Base-by-base conservation (phyloP, 2,888 invertebrate species). In the Eupithecia tripunctaria region DNA sequence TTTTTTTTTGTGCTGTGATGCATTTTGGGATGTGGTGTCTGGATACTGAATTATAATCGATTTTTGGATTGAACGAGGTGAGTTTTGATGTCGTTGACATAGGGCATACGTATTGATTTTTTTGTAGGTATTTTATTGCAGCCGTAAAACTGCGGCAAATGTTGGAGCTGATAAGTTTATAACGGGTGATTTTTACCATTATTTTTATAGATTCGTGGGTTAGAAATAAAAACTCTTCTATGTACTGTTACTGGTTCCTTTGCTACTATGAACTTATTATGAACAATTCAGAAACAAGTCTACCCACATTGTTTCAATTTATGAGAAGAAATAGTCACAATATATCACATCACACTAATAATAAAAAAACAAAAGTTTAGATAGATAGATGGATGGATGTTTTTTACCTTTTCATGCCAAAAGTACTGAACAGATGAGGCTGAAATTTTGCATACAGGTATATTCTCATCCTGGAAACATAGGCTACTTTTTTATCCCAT, bases 11-110 rank as follows among this genome's bases (percentile, higher is more conserved):
- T 80, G 0, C 8, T 85, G 90, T 89, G 90, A 91, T 92, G 92
- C 88, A 89, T 85, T 84, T 79, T 82, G 82, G 86, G 85, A 83
- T 87, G 84, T 86, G 84, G 82, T 81, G 82, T 82, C 81, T 80
- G 84, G 85, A 89, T 89, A 84, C 85, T 81, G 84, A 82, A 82
- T 82, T 85, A 80, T 88, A 90, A 90, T 89, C 88, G 85, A 86
- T 86, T 90, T 91, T 91, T 82, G 84, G 83, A 81, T 80, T 89
- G 87, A 91, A 80, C 82, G 81, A 90, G 93, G 94, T 93, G 85
- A 91, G 92, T 88, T 76, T 74, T 79, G 89, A 63, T 64, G 87
- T 87, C 89, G 77, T 83, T 89, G 89, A 86, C 89, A 83, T 82
- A 79, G 80, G 47, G 18, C 47, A 80, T 12, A 2, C 82, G 4